Evolutionary conservation across 2,113 vertebrate genomes (phyloP), one percentile per base, ranked within the genome.

Genomic region (Prionailurus bengalensis): DNA sequence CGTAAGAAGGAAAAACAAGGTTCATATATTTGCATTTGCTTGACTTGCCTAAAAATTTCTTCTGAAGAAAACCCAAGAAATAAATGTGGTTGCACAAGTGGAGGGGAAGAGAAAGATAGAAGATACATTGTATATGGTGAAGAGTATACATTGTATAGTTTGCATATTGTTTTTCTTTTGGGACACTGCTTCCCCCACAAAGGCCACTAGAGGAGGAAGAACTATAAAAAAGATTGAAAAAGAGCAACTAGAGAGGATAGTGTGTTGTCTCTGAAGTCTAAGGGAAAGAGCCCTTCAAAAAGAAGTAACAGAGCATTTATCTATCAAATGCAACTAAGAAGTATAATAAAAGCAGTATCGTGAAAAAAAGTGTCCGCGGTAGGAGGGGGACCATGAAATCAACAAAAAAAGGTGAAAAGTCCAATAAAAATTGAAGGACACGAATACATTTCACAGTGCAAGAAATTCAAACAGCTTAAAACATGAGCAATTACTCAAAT

Each of bases 381-480:
- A 15, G 51, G 73, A 84, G 23, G 16, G 5, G 11, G 27, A 55
- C 17, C 33, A 58, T 42, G 51, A 92, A 71, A 74, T 80, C 36
- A 86, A 39, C 19, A 81, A 91, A 39, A 71, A 82, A 76, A 86
- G 7, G 42, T n/a, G 19, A 73, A 71, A 25, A 78, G 58, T 19
- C 15, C 36, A 79, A 48, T 48, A 58, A 91, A 97, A 96, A 73
- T 61, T 48, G 88, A 84, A 80, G 55, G 48, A 71, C 5, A 53
- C 1, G 7, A 65, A 55, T 27, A 68, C 10, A 76, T 10, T 63
- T 86, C 65, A 92, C 17, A 39, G 73, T 87, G 68, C 55, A 86
- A 85, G 48, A 81, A 82, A 89, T 74, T 39, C 36, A 81, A 85
- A 74, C 51, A 81, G 58, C 65, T 81, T 74, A 61, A 63, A 86